Evolutionary conservation across 2,888 invertebrate genomes (phyloP), one percentile per base, ranked within the genome.

Genomic region (Fabriciana adippe): DNA sequence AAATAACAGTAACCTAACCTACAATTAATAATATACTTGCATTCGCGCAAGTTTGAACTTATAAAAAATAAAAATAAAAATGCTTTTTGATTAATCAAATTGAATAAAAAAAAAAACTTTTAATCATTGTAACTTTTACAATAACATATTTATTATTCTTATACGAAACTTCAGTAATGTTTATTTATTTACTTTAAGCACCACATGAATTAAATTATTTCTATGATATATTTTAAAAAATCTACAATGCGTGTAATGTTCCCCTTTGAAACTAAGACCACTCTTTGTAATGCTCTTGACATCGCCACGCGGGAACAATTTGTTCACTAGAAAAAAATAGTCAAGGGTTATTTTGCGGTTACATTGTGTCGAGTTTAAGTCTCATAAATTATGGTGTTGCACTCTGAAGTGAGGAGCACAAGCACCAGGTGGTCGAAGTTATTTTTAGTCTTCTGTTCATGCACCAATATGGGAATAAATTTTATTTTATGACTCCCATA

Each of bases 301-400:
- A 79, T 79, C 77, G 77, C 73, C 73, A 76, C 75, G 74, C 71
- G 75, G 74, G 80, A 76, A 84, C 80, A 84, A 87, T 84, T 86
- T 84, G 85, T 83, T 81, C 80, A 75, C 78, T 84, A 83, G 82
- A 83, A 84, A 84, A 41, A 85, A 84, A 83, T 82, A 86, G 84
- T 88, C 81, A 89, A 90, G 90, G 87, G 91, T 89, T 90, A 87
- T 87, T 82, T 88, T 89, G 91, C 90, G 88, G 90, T 85, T 74
- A 84, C 82, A 88, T 88, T 90, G 88, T 89, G 81, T 86, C 71
- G 76, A 79, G 75, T 81, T 80, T 77, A 81, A 82, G 79, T 76
- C 78, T 79, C 83, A 88, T 91, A 90, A 91, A 91, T 90, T 85
- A 90, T 78, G 79, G 79, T 80, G 81, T 81, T 78, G 79, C 85